Conservation (phyloP, 2,888 invertebrate genomes). For the Conus canariensis region DNA sequence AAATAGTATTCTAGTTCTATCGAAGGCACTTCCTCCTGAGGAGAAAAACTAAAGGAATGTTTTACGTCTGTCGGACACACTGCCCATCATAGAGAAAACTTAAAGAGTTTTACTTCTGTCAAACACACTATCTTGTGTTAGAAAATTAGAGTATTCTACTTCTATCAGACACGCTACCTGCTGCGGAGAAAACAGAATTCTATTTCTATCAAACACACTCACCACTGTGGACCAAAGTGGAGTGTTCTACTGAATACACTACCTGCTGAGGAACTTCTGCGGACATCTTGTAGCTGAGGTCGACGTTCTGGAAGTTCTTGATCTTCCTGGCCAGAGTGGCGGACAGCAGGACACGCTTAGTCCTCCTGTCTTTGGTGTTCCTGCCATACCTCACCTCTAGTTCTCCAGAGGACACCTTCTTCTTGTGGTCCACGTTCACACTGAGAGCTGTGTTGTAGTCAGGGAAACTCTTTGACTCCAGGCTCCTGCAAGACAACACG, state of each 20-base stretch:
- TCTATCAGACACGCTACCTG: too few species aligned
- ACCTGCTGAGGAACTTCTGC: neutral
- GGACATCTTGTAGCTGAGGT: conserved; percentile 12
- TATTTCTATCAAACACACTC: too few species aligned
- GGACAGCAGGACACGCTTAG: conserved; percentile 1
- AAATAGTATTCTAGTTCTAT: too few species aligned
- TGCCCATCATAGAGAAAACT: too few species aligned
- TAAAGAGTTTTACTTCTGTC: too few species aligned
- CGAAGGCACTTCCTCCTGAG: too few species aligned
- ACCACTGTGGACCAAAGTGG: too few species aligned
- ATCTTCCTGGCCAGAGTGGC: conserved; percentile 36
- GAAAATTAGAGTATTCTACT: too few species aligned
- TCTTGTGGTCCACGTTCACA: conserved; percentile 53
- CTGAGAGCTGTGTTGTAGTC: conserved; percentile 54
- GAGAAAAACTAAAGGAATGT: too few species aligned
- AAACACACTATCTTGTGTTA: too few species aligned
- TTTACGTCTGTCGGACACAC: too few species aligned
- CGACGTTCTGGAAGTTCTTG: conserved; percentile 30
- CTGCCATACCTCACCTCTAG: conserved; percentile 57
- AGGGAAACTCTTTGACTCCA: conserved; percentile 56
- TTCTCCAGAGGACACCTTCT: conserved; percentile 47
- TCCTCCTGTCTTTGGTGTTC: conserved; percentile 48
- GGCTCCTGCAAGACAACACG: conserved; percentile 49
- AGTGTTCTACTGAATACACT: neutral
- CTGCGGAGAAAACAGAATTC: too few species aligned